Base-by-base conservation (phyloP, 1,140 invertebrate species). In the Lepidostoma basale region DNA sequence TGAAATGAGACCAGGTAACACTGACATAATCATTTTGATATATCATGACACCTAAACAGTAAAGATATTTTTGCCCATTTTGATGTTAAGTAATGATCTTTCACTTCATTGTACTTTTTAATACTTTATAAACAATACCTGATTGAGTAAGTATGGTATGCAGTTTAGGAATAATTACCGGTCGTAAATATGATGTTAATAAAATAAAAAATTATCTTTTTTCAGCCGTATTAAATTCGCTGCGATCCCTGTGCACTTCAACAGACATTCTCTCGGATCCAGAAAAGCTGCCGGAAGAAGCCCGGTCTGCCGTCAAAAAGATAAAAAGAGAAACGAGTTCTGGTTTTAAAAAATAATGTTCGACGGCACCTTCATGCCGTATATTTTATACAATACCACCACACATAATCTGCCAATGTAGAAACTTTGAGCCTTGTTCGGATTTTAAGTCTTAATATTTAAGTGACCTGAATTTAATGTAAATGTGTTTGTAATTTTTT, bases 191-290 rank as follows among this genome's bases (percentile, higher is more conserved):
- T 6, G 5, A 5, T 33, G 30, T 33, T 33, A 33, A 6, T 33
- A 6, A n/a, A n/a, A n/a, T n/a, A n/a, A n/a, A n/a, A n/a, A 47
- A 44, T 69, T 60, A 49, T 47, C 40, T 47, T 58, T 70, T 87
- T 85, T 23, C 81, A 97, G 95, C 92, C 78, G 95, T 97, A 73
- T 85, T 96, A 59, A 97, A 96, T 84, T 94, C 96, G 22, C 83
- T 98, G 74, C 88, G 92, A 70, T 90, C 93, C 78, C 84, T 98
- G 63, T 95, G 94, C 77, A 97, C 94, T 73, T 90, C 91, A 33
- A 98, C 96, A 28, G 96, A 97, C 76, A 96, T 98, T 75, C 82
- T 98, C 54, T 90, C 93, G 47, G 90, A 95, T 65, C 96, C 96
- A 10, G 87, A 89, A 74, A 87, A 89, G 66, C 84, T 98, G 73